These are phyloP conservation scores for Hoplias malabaricus DNA, from an alignment of 2,113 vertebrate species.

Conservation along the genomic window DNA sequence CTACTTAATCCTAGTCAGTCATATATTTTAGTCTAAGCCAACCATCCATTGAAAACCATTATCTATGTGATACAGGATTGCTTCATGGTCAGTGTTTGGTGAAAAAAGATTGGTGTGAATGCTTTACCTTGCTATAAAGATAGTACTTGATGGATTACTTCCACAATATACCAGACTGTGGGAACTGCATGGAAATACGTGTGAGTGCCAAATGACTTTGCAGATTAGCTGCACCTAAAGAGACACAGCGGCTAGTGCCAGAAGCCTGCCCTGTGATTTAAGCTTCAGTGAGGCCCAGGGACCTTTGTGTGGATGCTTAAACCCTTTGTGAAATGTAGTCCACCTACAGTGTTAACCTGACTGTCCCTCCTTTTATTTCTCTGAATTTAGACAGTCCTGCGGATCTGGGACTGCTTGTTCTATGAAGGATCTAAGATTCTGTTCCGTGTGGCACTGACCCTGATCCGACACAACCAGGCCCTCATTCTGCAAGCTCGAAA, in stretches of 20 bases:
- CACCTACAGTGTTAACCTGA: neutral
- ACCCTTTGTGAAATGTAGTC: neutral
- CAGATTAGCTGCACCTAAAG: neutral
- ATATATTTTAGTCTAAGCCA: no score
- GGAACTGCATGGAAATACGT: neutral
- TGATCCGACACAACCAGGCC: slow-evolving; percentile 86
- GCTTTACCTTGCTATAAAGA: neutral
- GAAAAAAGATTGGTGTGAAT: no score
- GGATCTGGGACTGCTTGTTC: slow-evolving; percentile 96
- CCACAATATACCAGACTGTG: neutral
- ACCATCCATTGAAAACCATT: no score
- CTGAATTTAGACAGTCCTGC: slow-evolving; percentile 85
- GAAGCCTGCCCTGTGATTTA: neutral
- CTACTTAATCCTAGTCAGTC: no score
- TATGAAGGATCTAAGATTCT: slow-evolving; percentile 95
- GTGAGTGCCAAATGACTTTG: neutral
- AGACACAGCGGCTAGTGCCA: neutral
- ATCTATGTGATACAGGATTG: no score
- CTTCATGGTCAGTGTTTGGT: no score
- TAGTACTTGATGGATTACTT: neutral
- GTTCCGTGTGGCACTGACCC: slow-evolving; percentile 90
- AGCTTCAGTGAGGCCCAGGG: neutral
- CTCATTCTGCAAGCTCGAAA: slow-evolving; percentile 83
- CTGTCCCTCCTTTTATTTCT: neutral
- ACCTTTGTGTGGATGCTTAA: neutral